phyloP scores from a whole-genome alignment of 2,797 vertebrate genomes.

The Nyctibius grandis region DNA sequence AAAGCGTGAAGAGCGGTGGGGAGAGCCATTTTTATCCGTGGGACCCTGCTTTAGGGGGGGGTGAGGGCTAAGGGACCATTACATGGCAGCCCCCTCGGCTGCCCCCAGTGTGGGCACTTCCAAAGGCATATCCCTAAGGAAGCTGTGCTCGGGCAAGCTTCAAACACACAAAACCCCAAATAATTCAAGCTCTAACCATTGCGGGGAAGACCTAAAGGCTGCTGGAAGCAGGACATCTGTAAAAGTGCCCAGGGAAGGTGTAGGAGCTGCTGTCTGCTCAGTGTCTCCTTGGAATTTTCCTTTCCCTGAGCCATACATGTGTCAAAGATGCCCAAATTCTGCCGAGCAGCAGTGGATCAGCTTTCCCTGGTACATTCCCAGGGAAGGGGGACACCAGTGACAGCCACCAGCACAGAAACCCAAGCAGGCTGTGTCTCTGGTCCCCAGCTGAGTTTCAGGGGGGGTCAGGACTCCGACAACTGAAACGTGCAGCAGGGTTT shows the following conservation, averaged over 20 bases:
- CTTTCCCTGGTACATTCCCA: neutral
- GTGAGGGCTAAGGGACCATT: neutral
- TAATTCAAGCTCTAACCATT: neutral
- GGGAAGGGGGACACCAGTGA: neutral
- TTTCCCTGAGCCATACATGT: neutral
- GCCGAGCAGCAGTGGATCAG: neutral
- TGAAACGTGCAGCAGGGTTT: neutral
- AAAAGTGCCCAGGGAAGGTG: neutral
- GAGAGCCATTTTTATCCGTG: accelerated
- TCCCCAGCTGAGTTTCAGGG: neutral
- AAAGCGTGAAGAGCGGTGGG: neutral
- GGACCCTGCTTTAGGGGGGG: neutral
- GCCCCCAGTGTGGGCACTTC: neutral
- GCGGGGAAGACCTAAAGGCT: neutral
- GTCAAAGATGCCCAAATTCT: neutral
- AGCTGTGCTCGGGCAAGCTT: neutral
- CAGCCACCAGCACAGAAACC: neutral
- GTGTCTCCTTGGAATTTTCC: neutral
- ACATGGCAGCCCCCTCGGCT: neutral
- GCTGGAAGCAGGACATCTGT: neutral
- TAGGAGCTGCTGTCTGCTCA: neutral
- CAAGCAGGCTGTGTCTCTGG: neutral
- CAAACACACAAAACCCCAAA: neutral
- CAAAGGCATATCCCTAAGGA: neutral
- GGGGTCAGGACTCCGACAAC: neutral